Evolutionary conservation across 2,888 invertebrate genomes (phyloP), one percentile per base, ranked within the genome.

Genomic region (Ramazzottius varieornatus): DNA sequence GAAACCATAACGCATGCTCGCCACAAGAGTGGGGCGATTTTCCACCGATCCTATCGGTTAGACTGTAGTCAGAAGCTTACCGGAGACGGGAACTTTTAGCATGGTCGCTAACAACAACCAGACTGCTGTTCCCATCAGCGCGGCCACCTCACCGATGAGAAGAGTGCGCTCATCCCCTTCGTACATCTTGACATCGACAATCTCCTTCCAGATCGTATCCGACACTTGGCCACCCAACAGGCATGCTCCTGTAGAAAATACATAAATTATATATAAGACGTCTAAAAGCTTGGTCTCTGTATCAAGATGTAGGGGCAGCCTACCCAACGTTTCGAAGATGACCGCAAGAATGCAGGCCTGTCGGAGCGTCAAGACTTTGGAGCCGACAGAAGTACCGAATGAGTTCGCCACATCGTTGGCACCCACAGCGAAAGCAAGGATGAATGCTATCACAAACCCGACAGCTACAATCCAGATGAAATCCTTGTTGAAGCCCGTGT

Each of bases 341-440:
- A 93, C 90, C n/a, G 94, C 98, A 72, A 98, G 80, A 69, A 90
- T 81, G 75, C 96, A 98, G 33, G 98, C 98, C 75, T 89, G 88
- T 68, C 84, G 82, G 68, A 98, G 84, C 63, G 90, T 89, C 69
- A 98, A 81, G 65, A 96, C 96, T 75, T 90, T 90, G 67, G 93
- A 88, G 33, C 98, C 98, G 46, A 98, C 96, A 68, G 91, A 91
- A 63, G 98, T 98, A 33, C 96, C 98, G 77, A 98, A 98, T 20
- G 92, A 91, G 75, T 98, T 98, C 70, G 96, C 96, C 68, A 96
- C 96, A 79, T 98, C 96, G 76, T 98, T 96, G 68, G 96, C 96
- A 64, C 98, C 98, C 72, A 98, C 93, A 65, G 94, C 96, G 78
- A 98, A 96, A 66, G 96, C 94, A 78, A 98, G 79, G 67, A 91